phyloP scores from a whole-genome alignment of 2,113 vertebrate genomes.

The Ceyx cyanopectus region DNA sequence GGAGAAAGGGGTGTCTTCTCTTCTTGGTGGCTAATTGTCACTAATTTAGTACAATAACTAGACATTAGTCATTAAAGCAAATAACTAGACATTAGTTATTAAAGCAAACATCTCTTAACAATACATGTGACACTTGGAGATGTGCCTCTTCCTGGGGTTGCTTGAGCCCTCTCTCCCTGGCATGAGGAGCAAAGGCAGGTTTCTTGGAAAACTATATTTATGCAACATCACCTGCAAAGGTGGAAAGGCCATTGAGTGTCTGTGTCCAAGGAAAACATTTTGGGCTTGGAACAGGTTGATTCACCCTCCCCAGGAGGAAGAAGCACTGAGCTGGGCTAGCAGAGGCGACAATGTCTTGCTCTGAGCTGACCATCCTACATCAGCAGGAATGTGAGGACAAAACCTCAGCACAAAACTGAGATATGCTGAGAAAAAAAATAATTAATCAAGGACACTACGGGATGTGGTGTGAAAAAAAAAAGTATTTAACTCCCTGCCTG shows the following conservation, averaged over 20 bases:
- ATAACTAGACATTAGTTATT: background rate
- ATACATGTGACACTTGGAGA: background rate
- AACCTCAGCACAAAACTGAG: background rate
- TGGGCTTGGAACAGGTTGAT: background rate
- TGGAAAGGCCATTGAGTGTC: background rate
- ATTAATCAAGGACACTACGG: background rate
- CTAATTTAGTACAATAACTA: background rate
- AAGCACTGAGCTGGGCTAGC: background rate
- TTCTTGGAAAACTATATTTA: rapidly evolving
- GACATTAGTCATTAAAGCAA: background rate
- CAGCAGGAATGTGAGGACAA: background rate
- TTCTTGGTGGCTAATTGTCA: background rate
- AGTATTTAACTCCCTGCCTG: background rate
- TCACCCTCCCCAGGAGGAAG: background rate
- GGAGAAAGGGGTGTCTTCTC: background rate
- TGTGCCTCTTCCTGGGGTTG: background rate
- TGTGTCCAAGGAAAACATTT: background rate
- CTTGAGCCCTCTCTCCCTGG: rapidly evolving
- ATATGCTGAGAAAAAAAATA: background rate
- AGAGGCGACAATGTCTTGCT: background rate
- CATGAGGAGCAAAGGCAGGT: background rate
- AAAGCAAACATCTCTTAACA: background rate
- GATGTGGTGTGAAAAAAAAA: background rate
- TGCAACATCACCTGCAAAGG: background rate
- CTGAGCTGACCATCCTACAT: background rate